Evolutionary conservation across 2,888 invertebrate genomes (phyloP), one percentile per base, ranked within the genome.

Genomic region (Lamellibrachia columna): DNA sequence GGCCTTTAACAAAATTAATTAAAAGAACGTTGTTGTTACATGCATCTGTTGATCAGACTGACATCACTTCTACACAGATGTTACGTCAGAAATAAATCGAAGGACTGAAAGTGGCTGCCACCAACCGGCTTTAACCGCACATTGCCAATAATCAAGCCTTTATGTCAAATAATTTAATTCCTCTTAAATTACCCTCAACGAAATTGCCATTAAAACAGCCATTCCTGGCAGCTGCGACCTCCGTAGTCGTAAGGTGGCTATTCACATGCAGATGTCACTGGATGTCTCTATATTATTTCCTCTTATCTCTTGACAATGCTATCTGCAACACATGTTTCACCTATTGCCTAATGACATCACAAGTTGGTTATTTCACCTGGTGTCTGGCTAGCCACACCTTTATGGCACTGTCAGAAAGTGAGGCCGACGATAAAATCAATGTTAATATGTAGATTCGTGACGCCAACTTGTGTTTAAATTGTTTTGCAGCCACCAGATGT

Each of bases 341-440:
- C 75, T 75, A 75, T 75, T 75, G 75, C 75, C 75, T 75, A 75
- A 75, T 75, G 75, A 75, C 75, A 75, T 75, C 75, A 75, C 75
- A 75, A 75, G 75, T 75, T 40, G 75, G 75, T 11, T 75, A 22
- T 22, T 75, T 75, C 22, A 11, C 15, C 75, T 22, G 22, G 75
- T 75, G 40, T 40, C 40, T 75, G 75, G 15, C 75, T 15, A n/a
- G 15, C 15, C 75, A 75, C 75, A 75, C 75, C 75, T 75, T 75
- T 75, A 22, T 75, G 75, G 75, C 75, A 6, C 75, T 75, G 75
- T 75, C 75, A 75, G 75, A 75, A 75, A 75, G 75, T n/a, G 22
- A 6, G 22, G 75, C 75, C 75, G 22, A n/a, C 22, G 75, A 75
- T 75, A 75, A 75, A 75, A 75, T 75, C 75, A 75, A 75, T 75